Evolutionary conservation across 1,140 invertebrate genomes (phyloP), one percentile per base, ranked within the genome.

Genomic region (Heliconius congener): DNA sequence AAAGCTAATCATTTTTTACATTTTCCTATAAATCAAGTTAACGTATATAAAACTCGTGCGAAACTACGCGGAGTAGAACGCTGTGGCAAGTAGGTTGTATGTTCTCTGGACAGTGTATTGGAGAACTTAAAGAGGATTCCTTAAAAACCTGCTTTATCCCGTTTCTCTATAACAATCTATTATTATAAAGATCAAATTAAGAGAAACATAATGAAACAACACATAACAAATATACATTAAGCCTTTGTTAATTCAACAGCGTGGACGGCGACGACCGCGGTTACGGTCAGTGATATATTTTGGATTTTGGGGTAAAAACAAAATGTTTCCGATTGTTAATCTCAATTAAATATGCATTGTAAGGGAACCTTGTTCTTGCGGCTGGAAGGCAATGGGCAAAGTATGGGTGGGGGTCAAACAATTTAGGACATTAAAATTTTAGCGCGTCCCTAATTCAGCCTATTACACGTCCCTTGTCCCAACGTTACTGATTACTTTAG

Each of bases 331-430:
- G 79, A 81, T 77, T 83, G 83, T 89, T 87, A 87, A 89, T 89
- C 86, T 86, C 85, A 86, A 87, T 88, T 88, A 88, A 88, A 85
- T 86, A 85, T 77, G 74, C 75, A 66, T 81, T 81, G 46, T 76
- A 70, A 74, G 50, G 74, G 57, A 78, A 71, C 60, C 39, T 55
- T 39, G 72, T 66, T 42, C 74, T 60, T 57, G 79, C 55, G 75
- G 57, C 71, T 23, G 11, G 57, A 57, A 23, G 30, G 66, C 60
- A 74, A 74, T 60, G 71, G 70, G 8, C n/a, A 60, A 11, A 46
- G 18, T 52, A 18, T 18, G 55, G 70, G 73, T 66, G 72, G 27
- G 60, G 34, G 37, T 57, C 30, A 74, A 78, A 74, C 57, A 71
- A 78, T 78, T 78, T 34, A 34, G 39, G 55, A 37, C 66, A 57